Conservation (phyloP, 1,140 invertebrate species). For the Caenorhabditis latens region DNA sequence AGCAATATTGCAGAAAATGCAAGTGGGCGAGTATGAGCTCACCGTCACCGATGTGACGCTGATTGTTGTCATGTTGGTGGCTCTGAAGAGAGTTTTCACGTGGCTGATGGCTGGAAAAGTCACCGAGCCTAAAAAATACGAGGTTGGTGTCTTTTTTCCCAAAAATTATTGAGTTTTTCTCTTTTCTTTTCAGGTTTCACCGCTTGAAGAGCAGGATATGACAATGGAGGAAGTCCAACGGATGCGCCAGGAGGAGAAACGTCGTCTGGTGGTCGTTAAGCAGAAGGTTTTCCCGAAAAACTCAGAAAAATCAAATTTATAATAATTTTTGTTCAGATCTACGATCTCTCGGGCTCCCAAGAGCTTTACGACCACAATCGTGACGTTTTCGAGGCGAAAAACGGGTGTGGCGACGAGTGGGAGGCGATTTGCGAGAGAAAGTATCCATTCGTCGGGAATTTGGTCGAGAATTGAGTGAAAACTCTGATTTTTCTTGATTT, state of each 20-base stretch:
- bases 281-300: neutral
- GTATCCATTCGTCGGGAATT: neutral
- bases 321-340: neutral
- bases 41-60: neutral
- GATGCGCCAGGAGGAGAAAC: constrained; percentile 13
- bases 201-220: neutral
- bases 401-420: constrained; percentile 5
- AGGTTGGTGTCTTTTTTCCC: neutral
- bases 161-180: neutral
- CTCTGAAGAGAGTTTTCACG: constrained; percentile 9
- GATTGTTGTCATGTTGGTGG: neutral
- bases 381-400: constrained; percentile 1
- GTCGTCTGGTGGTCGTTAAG: neutral
- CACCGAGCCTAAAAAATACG: neutral
- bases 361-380: constrained; percentile 23
- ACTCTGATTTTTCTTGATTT: neutral
- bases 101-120: neutral
- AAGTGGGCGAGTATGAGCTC: constrained; percentile 32
- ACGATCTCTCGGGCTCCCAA: constrained; percentile 14
- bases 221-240: constrained; percentile 10
- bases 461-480: neutral
- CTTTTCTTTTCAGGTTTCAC: neutral
- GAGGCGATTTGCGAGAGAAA: constrained; percentile 6
- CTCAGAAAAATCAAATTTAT: too few relatives aligned
- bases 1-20: neutral